Evolutionary conservation across 2,888 invertebrate species (phyloP), one percentile per base, ranked within the genome.

Genomic region (Microdon myrmicae): DNA sequence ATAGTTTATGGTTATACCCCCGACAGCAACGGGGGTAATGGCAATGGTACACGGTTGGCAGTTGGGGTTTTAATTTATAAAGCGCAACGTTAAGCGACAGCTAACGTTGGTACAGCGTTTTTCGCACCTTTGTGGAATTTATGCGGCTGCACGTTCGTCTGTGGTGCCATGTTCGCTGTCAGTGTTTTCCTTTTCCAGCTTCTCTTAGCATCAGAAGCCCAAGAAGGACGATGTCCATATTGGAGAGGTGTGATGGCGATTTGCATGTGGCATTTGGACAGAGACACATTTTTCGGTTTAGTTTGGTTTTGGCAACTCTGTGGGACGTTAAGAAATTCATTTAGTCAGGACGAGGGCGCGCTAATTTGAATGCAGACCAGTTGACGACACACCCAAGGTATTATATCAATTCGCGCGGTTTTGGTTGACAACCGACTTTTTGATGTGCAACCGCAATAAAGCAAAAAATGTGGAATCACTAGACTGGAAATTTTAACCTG

Each of bases 31-130:
- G 17, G 39, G 26, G 19, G 26, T 29, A n/a, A 17, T 32, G 25
- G 9, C 17, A 28, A 39, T 29, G 14, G n/a, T n/a, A n/a, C n/a
- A n/a, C n/a, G n/a, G n/a, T 34, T 34, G 34, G 19, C 61, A 51
- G 56, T 43, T 58, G 43, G 51, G 26, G 47, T 64, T 64, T 64
- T 64, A 64, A 64, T 64, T 64, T 64, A 51, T 58, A 64, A 64
- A 64, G 64, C 64, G 64, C 41, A 38, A 58, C 43, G 31, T 38
- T 64, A 64, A 64, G 64, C 51, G 64, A 64, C 64, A 58, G 58
- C 53, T 37, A 53, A 53, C 58, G 64, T 64, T 58, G 64, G 51
- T 58, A 64, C 64, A 64, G 58, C 58, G 64, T 64, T 64, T 64
- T 64, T 64, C 64, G 64, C 64, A 64, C 64, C 64, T 64, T 48